Evolutionary conservation across 2,888 invertebrate species (phyloP).

Genomic region (Dolichopus griseipennis): DNA sequence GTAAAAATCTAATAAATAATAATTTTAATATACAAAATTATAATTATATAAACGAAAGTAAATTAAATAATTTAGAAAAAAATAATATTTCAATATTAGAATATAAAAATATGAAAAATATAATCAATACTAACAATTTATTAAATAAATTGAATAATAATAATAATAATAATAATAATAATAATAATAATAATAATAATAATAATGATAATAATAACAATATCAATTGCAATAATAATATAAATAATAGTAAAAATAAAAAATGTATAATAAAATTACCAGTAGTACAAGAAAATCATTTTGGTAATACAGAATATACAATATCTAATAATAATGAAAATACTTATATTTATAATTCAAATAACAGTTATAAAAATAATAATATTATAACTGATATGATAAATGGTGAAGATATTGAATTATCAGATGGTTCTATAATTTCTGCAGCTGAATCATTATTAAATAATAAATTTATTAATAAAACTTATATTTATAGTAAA

Average conservation of each 20-base stretch:
- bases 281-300: background rate
- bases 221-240: background rate
- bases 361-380: background rate
- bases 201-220: background rate
- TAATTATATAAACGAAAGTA: background rate
- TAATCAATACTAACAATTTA: background rate
- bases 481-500: no score
- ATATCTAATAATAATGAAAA: background rate
- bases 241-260: background rate
- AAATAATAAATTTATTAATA: no score
- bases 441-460: no score
- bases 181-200: conserved; percentile 2
- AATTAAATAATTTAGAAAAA: background rate
- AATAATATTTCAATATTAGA: background rate
- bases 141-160: background rate
- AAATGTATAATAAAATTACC: no score
- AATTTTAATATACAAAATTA: background rate
- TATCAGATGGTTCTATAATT: no score
- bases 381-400: background rate
- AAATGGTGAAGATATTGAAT: background rate
- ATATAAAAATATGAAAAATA: background rate
- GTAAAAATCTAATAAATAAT: background rate
- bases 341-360: background rate
- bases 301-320: background rate
- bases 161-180: background rate